These are phyloP conservation scores for Chaitophorus viminalis DNA, from an alignment of 2,888 invertebrate species.

Conservation along the genomic window DNA sequence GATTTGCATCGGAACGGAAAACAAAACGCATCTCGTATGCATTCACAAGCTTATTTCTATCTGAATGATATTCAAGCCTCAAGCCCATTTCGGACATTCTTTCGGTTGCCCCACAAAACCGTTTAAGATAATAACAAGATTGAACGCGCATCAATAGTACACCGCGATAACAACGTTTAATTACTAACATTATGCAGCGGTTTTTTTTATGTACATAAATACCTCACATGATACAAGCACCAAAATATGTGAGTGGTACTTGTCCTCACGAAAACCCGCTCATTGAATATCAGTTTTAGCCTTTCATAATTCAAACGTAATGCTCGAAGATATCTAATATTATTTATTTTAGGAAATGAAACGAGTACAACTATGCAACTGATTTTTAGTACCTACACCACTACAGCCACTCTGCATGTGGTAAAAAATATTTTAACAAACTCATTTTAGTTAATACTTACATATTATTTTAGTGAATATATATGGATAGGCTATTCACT, in stretches of 20 bases:
- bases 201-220: neutral
- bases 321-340: no score
- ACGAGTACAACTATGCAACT: no score
- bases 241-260: neutral
- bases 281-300: neutral
- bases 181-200: slow-evolving; percentile 49
- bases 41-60: slow-evolving; percentile 49
- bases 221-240: neutral
- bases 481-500: no score
- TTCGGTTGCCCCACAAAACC: slow-evolving; percentile 48
- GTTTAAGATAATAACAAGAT: slow-evolving; percentile 61
- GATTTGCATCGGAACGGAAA: slow-evolving; percentile 57
- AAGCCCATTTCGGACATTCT: slow-evolving; percentile 60
- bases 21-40: slow-evolving; percentile 44
- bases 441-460: no score
- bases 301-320: neutral
- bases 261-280: slow-evolving; percentile 26
- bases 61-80: slow-evolving; percentile 61
- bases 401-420: no score
- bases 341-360: no score
- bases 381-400: no score
- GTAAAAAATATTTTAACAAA: no score
- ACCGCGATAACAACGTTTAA: slow-evolving; percentile 52
- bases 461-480: no score
- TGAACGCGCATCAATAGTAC: slow-evolving; percentile 58